Evolutionary conservation across 2,113 vertebrate species (phyloP).

Genomic region (Phoenicopterus ruber): DNA sequence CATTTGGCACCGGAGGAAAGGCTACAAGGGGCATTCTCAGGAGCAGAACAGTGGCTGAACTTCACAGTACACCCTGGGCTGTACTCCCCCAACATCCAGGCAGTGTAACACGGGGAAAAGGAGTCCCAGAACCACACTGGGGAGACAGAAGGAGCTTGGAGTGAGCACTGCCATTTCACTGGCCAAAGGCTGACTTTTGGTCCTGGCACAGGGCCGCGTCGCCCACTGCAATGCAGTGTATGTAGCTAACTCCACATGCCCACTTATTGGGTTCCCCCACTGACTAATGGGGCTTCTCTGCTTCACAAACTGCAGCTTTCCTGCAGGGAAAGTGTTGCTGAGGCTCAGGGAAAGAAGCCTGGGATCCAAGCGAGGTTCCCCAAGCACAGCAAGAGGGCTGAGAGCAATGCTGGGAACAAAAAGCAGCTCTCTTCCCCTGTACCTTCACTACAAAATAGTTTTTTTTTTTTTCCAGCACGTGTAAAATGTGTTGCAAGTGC

Average conservation of each 20-base stretch:
- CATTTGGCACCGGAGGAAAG: not conserved
- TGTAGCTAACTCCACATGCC: not conserved
- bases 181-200: not conserved
- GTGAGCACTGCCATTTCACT: not conserved
- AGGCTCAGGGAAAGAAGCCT: not conserved
- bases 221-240: fast-evolving
- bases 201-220: too few relatives aligned
- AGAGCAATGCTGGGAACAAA: not conserved
- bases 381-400: not conserved
- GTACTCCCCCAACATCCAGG: not conserved
- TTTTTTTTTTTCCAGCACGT: not conserved
- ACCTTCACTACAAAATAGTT: not conserved
- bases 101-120: not conserved
- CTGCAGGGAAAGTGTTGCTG: not conserved
- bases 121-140: not conserved
- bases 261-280: not conserved
- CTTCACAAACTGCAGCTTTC: not conserved
- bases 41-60: not conserved
- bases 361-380: not conserved
- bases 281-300: not conserved
- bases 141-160: not conserved
- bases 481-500: not conserved
- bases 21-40: not conserved
- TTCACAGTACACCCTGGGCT: not conserved
- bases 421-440: not conserved